These are phyloP conservation scores for Sinotaia quadrata DNA, from an alignment of 2,888 invertebrate genomes.

Conservation along the genomic window DNA sequence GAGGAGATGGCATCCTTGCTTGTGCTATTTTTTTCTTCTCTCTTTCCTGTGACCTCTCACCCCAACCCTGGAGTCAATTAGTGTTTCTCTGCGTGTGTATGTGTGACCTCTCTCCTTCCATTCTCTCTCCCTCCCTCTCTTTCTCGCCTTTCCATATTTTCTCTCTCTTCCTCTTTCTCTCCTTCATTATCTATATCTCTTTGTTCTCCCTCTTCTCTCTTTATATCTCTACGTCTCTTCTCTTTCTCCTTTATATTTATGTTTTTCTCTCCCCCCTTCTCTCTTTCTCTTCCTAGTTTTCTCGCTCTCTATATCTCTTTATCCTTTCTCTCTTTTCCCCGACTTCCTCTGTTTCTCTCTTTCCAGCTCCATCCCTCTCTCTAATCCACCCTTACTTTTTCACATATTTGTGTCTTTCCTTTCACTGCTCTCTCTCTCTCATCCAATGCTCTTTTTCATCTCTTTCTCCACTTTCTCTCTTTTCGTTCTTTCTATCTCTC, in stretches of 20 bases:
- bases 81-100: too few species aligned
- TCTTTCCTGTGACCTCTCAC: too few species aligned
- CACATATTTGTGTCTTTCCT: neutral
- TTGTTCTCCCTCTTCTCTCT: neutral
- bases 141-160: neutral
- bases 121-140: neutral
- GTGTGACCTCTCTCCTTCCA: constrained; percentile 3
- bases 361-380: neutral
- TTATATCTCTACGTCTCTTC: neutral
- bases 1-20: too few species aligned
- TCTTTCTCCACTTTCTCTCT: neutral
- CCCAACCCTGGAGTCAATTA: too few species aligned
- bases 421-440: constrained; percentile 13
- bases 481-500: constrained; percentile 8
- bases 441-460: neutral
- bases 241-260: neutral
- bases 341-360: constrained; percentile 12
- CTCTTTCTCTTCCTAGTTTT: neutral
- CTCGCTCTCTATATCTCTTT: neutral
- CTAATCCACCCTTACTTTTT: neutral
- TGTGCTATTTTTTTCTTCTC: too few species aligned
- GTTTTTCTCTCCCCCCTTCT: neutral
- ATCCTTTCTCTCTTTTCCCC: neutral
- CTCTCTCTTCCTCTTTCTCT: neutral
- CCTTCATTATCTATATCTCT: neutral